Percentiles rank a stretch among this genome's conserved stretches.
Conservation (phyloP, 2,113 vertebrate species). For the Ardeotis arabs region DNA sequence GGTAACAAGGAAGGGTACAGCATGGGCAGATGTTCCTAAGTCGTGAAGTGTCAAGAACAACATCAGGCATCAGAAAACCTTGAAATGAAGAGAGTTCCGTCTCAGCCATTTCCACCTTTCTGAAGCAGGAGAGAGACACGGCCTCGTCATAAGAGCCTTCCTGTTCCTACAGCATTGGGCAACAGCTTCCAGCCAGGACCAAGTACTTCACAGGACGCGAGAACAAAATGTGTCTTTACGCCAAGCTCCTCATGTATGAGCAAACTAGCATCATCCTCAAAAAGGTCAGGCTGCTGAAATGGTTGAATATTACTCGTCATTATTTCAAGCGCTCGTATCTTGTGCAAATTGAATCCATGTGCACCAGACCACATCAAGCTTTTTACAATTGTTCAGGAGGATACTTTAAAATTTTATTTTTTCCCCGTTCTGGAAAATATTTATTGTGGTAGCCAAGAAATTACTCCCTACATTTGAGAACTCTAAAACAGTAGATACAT, state of each 20-base stretch:
- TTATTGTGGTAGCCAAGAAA: neutral
- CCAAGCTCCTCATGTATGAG: neutral
- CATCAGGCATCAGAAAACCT: neutral
- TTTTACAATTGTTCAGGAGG: neutral
- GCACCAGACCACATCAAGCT: neutral
- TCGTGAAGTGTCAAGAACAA: neutral
- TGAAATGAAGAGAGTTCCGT: neutral
- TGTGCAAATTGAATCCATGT: neutral
- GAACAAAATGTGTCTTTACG: neutral
- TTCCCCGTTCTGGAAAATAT: neutral
- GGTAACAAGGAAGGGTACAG: neutral
- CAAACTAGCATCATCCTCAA: neutral
- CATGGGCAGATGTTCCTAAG: neutral
- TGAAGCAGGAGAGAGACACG: neutral
- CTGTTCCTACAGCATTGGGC: neutral
- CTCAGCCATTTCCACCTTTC: neutral
- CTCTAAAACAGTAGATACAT: neutral
- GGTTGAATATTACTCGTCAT: neutral
- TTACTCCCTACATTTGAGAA: neutral
- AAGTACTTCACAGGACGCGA: neutral
- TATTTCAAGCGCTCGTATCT: accelerated
- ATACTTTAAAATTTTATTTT: neutral
- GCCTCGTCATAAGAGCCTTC: accelerated
- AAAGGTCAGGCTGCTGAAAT: neutral
- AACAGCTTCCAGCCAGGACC: neutral